A percentile compares a stretch with the other conserved stretches of the same genome.
phyloP scores from a whole-genome alignment of 1,140 invertebrate genomes.

The Drosophila quadrilineata region DNA sequence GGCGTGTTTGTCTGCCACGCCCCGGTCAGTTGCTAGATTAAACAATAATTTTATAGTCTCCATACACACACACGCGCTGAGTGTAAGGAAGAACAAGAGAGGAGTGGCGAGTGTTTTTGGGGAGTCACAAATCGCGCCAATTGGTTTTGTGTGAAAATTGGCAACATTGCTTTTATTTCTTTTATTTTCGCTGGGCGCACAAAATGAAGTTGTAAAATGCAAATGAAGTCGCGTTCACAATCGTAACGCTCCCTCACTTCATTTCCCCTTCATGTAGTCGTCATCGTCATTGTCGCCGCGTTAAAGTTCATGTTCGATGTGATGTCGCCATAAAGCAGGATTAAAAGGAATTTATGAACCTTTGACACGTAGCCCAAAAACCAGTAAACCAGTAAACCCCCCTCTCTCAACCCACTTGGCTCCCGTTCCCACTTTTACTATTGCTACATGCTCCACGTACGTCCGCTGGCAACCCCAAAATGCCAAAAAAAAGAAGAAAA shows the following conservation, averaged over 20 bases:
- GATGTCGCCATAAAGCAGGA: constrained; percentile 78
- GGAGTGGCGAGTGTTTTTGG: no score
- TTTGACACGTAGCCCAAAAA: constrained; percentile 65
- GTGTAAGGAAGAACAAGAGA: no score
- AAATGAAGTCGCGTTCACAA: constrained; percentile 61
- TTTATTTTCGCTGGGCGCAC: constrained; percentile 49
- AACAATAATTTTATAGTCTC: constrained; percentile 57
- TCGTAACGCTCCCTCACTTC: no score
- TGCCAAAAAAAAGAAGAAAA: no score
- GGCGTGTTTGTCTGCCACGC: constrained; percentile 19
- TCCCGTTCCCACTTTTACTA: no score
- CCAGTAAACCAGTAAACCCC: constrained; percentile 3
- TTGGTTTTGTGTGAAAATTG: constrained; percentile 53
- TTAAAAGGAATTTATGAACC: constrained; percentile 79
- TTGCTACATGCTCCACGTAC: neutral
- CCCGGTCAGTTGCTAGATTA: constrained; percentile 55
- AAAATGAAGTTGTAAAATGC: constrained; percentile 79
- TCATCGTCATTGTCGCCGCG: constrained; percentile 59
- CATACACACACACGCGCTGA: constrained; percentile 1
- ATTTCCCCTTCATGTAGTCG: no score
- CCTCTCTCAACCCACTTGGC: neutral
- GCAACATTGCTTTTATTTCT: constrained; percentile 61
- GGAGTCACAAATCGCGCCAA: constrained; percentile 40
- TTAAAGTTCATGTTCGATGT: constrained; percentile 79
- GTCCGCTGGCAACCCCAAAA: no score